Percentiles rank a stretch among this genome's conserved stretches.
These are phyloP conservation scores for Engystomops pustulosus DNA, from an alignment of 2,113 vertebrate genomes.

Conservation along the genomic window DNA sequence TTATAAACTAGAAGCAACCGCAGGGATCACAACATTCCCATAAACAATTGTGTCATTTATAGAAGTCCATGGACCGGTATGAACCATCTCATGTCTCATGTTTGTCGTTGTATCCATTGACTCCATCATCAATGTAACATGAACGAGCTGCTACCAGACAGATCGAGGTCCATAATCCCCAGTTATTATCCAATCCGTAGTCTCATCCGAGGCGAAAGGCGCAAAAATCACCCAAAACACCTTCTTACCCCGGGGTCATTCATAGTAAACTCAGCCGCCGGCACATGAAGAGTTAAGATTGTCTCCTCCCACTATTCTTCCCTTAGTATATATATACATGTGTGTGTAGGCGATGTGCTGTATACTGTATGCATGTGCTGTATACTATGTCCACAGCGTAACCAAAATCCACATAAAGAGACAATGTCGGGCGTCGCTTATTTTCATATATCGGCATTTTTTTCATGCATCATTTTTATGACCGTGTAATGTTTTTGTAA, in stretches of 20 bases:
- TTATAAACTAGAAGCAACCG: too few species aligned
- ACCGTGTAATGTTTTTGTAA: slow-evolving; percentile 68
- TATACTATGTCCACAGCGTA: slow-evolving; percentile 6
- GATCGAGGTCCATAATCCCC: too few species aligned
- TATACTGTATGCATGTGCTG: slow-evolving; percentile 16
- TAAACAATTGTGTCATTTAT: too few species aligned
- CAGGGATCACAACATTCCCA: too few species aligned
- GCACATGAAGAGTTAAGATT: neutral
- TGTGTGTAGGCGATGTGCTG: slow-evolving; percentile 28
- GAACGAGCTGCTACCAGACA: too few species aligned
- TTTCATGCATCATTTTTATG: slow-evolving; percentile 71
- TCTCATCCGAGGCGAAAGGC: neutral
- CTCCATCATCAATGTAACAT: too few species aligned
- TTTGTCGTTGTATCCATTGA: too few species aligned
- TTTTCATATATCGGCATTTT: slow-evolving; percentile 43
- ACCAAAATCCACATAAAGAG: slow-evolving; percentile 19
- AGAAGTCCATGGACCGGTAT: neutral
- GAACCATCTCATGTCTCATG: neutral
- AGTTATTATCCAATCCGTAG: too few species aligned
- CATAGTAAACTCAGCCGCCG: neutral
- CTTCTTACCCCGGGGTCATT: neutral
- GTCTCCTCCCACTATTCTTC: neutral
- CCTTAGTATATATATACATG: neutral
- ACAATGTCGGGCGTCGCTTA: neutral
- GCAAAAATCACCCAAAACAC: too few species aligned